Percentiles rank a stretch among this genome's conserved stretches.
These are phyloP conservation scores for Amblyopsis rosae DNA, from an alignment of 2,113 vertebrate species.

Conservation along the genomic window DNA sequence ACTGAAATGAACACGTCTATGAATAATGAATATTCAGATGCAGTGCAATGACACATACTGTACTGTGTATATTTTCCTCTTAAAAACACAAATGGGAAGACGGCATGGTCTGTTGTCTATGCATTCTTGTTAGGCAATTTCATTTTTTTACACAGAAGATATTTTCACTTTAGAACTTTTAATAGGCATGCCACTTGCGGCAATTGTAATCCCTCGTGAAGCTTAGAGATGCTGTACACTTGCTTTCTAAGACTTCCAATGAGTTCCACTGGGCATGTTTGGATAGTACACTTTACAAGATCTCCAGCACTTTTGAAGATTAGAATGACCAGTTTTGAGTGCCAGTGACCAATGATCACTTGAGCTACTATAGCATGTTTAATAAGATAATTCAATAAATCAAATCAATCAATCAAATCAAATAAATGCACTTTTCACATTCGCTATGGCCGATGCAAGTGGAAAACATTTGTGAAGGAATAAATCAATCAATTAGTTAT, in stretches of 20 bases:
- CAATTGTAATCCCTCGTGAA: conserved; percentile 31
- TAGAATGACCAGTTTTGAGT: conserved; percentile 8
- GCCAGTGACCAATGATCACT: not conserved
- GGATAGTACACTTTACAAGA: conserved; percentile 34
- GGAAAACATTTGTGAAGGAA: too few relatives aligned
- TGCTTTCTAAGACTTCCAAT: conserved; percentile 52
- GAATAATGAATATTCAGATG: conserved; percentile 39
- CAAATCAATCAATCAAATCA: too few relatives aligned
- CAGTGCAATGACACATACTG: conserved; percentile 23
- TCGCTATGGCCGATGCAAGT: too few relatives aligned
- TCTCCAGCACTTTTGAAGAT: conserved; percentile 18
- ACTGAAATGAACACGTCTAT: conserved; percentile 43
- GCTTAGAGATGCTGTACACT: conserved; percentile 45
- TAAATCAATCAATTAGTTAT: too few relatives aligned
- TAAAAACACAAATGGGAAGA: not conserved
- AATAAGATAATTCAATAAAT: not conserved
- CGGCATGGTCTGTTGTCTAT: not conserved
- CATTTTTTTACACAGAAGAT: conserved; percentile 23
- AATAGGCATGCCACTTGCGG: conserved; percentile 39
- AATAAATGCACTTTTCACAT: too few relatives aligned
- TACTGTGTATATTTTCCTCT: not conserved
- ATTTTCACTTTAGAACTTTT: conserved; percentile 18
- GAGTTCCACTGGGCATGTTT: conserved; percentile 63
- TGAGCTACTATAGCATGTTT: too few relatives aligned
- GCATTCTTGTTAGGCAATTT: not conserved